Evolutionary conservation across 1,140 invertebrate species (phyloP).

Genomic region (Oscheius sp.): DNA sequence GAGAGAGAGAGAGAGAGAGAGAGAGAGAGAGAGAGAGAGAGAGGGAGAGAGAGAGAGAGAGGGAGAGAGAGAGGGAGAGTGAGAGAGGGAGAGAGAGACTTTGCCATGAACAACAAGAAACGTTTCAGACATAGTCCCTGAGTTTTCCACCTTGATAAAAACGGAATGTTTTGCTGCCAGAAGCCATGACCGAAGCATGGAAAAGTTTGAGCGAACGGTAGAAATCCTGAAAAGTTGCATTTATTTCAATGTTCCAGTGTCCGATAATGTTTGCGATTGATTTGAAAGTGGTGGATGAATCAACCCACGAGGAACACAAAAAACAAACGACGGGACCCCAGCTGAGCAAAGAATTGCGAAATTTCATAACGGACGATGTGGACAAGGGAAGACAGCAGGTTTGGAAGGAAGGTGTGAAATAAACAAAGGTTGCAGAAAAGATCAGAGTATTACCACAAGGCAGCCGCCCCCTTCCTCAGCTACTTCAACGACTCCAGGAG

Average conservation of each 20-base stretch:
- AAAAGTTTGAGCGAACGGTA: conserved; percentile 3
- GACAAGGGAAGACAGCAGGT: conserved; percentile 14
- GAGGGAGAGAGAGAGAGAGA: too few species aligned
- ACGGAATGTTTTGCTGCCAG: background rate
- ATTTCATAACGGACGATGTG: conserved; percentile 5
- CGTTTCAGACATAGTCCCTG: conserved; percentile 3
- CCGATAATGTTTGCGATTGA: conserved; percentile 10
- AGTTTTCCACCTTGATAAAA: background rate
- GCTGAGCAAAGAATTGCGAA: conserved; percentile 6
- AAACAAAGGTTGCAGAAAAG: background rate
- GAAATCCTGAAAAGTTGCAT: background rate
- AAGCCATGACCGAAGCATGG: conserved; percentile 6
- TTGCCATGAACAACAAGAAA: background rate
- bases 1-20: too few species aligned
- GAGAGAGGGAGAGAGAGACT: too few species aligned
- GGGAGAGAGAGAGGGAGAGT: too few species aligned
- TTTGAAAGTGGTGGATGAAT: background rate
- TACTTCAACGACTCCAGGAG: background rate
- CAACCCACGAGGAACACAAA: background rate
- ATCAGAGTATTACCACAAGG: background rate
- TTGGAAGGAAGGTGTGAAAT: background rate
- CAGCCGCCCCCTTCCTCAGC: background rate
- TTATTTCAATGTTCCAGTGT: background rate
- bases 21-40: too few species aligned
- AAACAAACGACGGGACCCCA: background rate